Evolutionary conservation across 2,888 invertebrate species (phyloP).

Genomic region (Alentia gelatinosa): DNA sequence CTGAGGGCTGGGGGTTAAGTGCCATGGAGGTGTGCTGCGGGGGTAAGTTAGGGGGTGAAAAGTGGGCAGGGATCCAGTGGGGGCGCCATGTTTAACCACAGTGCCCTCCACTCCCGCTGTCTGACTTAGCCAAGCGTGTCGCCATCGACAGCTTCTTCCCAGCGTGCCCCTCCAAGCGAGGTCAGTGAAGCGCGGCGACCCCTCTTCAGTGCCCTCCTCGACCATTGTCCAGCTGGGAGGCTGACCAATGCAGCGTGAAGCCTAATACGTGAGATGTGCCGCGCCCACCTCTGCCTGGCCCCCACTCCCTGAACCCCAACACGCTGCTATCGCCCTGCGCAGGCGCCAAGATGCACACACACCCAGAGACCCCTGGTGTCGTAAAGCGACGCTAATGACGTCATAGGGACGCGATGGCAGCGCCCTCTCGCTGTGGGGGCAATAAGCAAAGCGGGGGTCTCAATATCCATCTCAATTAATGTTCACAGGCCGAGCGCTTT

Average conservation of each 20-base stretch:
- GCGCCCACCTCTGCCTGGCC: not conserved
- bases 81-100: not conserved
- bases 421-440: not conserved
- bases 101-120: not conserved
- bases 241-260: constrained; percentile 1
- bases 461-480: constrained; percentile 28
- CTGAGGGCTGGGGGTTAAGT: constrained; percentile 1
- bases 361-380: not conserved
- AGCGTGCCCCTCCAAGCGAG: constrained; percentile 1
- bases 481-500: not conserved
- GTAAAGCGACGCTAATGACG: constrained; percentile 47
- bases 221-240: not conserved
- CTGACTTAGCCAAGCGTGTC: not conserved
- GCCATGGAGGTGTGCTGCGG: not conserved
- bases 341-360: not conserved
- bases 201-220: not conserved
- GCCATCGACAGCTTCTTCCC: not conserved
- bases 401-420: constrained; percentile 18
- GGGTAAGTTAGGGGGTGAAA: not conserved
- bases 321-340: not conserved
- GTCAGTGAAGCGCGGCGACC: not conserved
- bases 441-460: not conserved
- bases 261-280: not conserved
- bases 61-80: not conserved
- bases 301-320: too few species aligned